Evolutionary conservation across 2,113 vertebrate genomes (phyloP).

Genomic region (Takifugu bimaculatus): DNA sequence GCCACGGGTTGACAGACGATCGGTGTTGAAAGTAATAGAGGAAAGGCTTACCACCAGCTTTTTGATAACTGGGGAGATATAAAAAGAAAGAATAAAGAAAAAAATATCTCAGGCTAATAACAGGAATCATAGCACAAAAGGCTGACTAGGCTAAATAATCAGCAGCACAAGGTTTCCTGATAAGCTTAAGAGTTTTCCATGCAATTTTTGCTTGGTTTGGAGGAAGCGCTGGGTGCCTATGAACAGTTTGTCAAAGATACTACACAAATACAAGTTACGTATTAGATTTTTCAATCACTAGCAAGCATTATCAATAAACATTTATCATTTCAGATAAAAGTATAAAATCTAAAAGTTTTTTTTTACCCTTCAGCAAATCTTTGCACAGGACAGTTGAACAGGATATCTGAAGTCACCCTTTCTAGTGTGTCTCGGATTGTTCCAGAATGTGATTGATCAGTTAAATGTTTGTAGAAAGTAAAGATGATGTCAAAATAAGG

Average conservation of each 20-base stretch:
- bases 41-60: slow-evolving; percentile 66
- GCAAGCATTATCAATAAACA: too few species aligned
- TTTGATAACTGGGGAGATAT: slow-evolving; percentile 55
- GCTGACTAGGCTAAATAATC: too few species aligned
- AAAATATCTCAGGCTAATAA: neutral
- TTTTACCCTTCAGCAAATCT: slow-evolving; percentile 73
- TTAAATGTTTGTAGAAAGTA: slow-evolving; percentile 39
- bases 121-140: slow-evolving; percentile 42
- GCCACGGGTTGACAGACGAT: slow-evolving; percentile 86
- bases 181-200: too few species aligned
- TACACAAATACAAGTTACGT: too few species aligned
- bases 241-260: too few species aligned
- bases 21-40: slow-evolving; percentile 86
- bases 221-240: too few species aligned
- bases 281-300: too few species aligned
- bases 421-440: slow-evolving; percentile 78
- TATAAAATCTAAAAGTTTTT: too few species aligned
- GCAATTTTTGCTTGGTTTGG: too few species aligned
- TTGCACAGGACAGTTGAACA: slow-evolving; percentile 77
- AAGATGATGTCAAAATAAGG: slow-evolving; percentile 16
- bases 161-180: too few species aligned
- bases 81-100: neutral
- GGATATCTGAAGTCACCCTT: slow-evolving; percentile 76
- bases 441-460: slow-evolving; percentile 52
- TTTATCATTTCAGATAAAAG: too few species aligned